phyloP scores from a whole-genome alignment of 2,113 vertebrate species.

The Antechinus stuartii region DNA sequence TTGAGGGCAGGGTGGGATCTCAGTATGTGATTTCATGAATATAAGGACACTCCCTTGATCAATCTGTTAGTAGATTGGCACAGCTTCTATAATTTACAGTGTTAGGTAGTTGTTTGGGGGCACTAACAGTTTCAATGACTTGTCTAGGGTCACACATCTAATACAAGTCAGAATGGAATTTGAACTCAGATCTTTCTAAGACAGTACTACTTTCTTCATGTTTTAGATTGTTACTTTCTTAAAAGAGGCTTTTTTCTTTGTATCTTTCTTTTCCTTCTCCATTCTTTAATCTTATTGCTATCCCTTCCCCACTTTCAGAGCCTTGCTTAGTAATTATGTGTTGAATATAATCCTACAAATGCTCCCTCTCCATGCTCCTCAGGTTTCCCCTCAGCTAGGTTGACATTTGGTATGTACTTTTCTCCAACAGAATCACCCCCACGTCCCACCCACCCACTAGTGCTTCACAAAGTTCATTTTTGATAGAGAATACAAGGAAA shows the following conservation, averaged over 20 bases:
- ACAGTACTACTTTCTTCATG: neutral
- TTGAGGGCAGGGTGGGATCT: neutral
- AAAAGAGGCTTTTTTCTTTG: too few relatives aligned
- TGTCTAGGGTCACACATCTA: neutral
- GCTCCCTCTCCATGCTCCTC: neutral
- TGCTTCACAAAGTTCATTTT: neutral
- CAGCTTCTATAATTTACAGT: neutral
- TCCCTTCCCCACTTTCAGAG: neutral
- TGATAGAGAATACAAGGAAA: neutral
- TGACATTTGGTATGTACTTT: fast-evolving
- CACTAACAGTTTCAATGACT: neutral
- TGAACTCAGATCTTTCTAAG: neutral
- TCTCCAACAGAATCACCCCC: neutral
- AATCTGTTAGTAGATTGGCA: neutral
- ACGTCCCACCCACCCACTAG: neutral
- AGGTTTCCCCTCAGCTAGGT: neutral
- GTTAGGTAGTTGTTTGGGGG: neutral
- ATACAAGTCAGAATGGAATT: neutral
- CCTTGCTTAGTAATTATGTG: neutral
- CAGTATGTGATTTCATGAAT: neutral
- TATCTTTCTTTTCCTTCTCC: neutral
- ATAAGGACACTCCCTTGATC: neutral
- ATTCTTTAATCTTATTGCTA: neutral
- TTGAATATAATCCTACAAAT: conserved; percentile 1
- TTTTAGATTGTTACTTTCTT: neutral